Percentiles rank a stretch among this genome's conserved stretches.
These are phyloP conservation scores for Geophilus truncorum DNA, from an alignment of 2,888 invertebrate genomes.

Conservation along the genomic window DNA sequence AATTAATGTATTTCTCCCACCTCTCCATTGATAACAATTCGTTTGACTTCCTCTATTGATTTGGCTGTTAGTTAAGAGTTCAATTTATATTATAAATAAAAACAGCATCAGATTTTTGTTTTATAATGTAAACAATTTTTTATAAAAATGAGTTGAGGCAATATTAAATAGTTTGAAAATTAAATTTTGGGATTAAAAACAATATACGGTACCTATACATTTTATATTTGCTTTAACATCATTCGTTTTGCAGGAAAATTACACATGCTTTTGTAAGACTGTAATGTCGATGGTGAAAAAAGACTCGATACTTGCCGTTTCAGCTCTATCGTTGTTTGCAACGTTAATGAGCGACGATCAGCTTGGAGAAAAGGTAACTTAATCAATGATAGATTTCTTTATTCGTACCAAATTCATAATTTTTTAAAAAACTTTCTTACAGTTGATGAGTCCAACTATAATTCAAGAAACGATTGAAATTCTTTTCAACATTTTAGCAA, in stretches of 20 bases:
- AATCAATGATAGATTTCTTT: neutral
- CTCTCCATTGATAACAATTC: too few relatives aligned
- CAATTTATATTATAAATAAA: too few relatives aligned
- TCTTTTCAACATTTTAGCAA: neutral
- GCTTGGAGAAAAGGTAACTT: neutral
- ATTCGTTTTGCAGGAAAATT: conserved; percentile 32
- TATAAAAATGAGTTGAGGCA: too few relatives aligned
- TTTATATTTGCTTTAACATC: too few relatives aligned
- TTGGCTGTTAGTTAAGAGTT: too few relatives aligned
- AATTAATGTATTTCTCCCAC: too few relatives aligned
- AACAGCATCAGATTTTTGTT: too few relatives aligned
- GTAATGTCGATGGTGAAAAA: neutral
- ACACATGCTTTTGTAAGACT: conserved; percentile 32
- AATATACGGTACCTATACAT: too few relatives aligned
- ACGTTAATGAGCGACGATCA: neutral
- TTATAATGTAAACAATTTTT: too few relatives aligned
- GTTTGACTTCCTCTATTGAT: too few relatives aligned
- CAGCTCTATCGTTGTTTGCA: neutral
- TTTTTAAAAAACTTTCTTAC: neutral
- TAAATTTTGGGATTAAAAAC: too few relatives aligned
- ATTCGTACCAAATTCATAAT: neutral
- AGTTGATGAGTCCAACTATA: neutral
- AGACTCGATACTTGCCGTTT: neutral
- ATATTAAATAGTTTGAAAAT: too few relatives aligned
- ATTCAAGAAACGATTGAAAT: conserved; percentile 10